Conservation (phyloP, 64 coral and sea anemone genomes). For the Montipora cactus region DNA sequence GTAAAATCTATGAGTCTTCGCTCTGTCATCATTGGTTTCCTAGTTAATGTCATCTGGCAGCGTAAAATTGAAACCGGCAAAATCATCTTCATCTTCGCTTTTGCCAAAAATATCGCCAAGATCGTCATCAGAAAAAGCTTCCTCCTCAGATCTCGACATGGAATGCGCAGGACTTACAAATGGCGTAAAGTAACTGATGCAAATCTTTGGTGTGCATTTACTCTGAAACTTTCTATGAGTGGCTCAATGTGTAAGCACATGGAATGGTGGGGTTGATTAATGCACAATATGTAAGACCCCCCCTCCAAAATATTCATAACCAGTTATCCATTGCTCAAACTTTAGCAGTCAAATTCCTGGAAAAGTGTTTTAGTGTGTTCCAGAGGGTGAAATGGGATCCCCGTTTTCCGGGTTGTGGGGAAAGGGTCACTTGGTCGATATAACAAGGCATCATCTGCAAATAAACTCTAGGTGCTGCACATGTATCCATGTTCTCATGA, state of each 20-base stretch:
- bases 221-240: background rate
- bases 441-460: too few species aligned
- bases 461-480: too few species aligned
- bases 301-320: background rate
- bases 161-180: background rate
- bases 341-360: background rate
- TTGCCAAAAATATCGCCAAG: conserved; percentile 1
- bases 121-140: conserved; percentile 21
- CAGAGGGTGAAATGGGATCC: background rate
- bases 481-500: too few species aligned
- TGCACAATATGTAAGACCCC: background rate
- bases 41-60: conserved; percentile 18
- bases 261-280: background rate
- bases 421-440: background rate
- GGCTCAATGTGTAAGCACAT: background rate
- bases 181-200: background rate
- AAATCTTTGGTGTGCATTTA: background rate
- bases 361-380: background rate
- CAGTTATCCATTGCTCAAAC: background rate
- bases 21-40: conserved; percentile 17
- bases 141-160: background rate
- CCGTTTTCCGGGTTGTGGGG: background rate
- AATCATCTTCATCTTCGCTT: conserved; percentile 18
- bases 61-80: conserved; percentile 7
- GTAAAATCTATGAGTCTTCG: background rate